Base-by-base conservation (phyloP, 2,888 invertebrate genomes). In the Andrena marginata region DNA sequence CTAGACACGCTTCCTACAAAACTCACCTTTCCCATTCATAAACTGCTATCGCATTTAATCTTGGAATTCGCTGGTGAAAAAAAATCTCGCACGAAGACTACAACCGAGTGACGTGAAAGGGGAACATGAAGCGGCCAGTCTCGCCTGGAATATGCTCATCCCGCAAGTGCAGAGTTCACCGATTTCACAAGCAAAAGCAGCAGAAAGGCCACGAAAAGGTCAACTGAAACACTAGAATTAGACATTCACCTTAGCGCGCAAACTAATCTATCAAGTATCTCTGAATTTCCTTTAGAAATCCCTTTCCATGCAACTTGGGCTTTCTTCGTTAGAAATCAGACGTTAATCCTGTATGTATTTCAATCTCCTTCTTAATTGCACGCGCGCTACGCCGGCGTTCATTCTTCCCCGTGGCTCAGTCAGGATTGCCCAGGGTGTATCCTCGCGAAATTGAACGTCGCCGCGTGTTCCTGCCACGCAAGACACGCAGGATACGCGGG, bases 361-460 rank as follows among this genome's bases (percentile, higher is more conserved):
- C 23, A 20, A 54, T 54, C n/a, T 10, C 8, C 20, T 54, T 20
- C 54, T 54, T 20, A 54, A 54, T 54, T 54, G 20, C 23, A 54
- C 8, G 54, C 8, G 7, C 23, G 54, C 23, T 8, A 2, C 54
- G 8, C 7, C 20, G 54, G 54, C 23, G 20, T 23, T 54, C 20
- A 3, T 20, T 20, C 23, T 23, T 23, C 54, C 8, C 20, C 20
- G 54, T 54, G 20, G 54, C n/a, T 10, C 20, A 2, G 10, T 10
- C 23, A 13, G 23, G 26, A 56, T 56, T 13, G 42, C 56, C 23
- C 56, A 13, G 56, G 56, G 23, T 23, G 56, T 23, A 65, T 49
- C 49, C 49, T 16, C 51, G 64, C 54, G 65, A 85, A 80, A 85
- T 83, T 80, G 77, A 80, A 85, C 80, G 80, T 83, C 80, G 71